phyloP scores from a whole-genome alignment of 2,888 invertebrate genomes.

The Orchesellides sinensis region DNA sequence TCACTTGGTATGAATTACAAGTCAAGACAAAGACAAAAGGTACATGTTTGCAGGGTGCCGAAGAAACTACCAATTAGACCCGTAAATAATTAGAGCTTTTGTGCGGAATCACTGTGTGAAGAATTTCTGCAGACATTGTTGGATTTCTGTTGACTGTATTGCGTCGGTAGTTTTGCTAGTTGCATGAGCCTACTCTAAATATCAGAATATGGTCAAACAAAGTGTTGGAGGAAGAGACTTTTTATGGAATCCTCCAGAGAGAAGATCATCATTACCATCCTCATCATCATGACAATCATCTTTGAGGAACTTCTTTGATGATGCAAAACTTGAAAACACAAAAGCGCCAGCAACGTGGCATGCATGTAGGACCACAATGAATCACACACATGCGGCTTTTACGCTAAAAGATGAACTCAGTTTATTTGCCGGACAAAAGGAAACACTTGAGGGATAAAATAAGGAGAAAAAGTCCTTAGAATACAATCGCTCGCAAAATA shows the following conservation, averaged over 20 bases:
- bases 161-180: too few relatives aligned
- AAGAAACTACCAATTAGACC: slow-evolving; percentile 58
- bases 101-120: slow-evolving; percentile 7
- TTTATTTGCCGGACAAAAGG: slow-evolving; percentile 51
- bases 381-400: too few relatives aligned
- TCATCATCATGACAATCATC: slow-evolving; percentile 34
- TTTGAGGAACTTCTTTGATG: slow-evolving; percentile 2
- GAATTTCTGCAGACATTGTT: slow-evolving; percentile 30
- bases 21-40: slow-evolving; percentile 27
- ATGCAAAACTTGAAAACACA: slow-evolving; percentile 12
- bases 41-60: slow-evolving; percentile 16
- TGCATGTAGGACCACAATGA: too few relatives aligned
- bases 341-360: not conserved
- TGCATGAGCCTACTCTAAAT: too few relatives aligned
- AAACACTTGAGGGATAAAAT: slow-evolving; percentile 39
- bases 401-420: not conserved
- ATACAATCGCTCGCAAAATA: slow-evolving; percentile 15
- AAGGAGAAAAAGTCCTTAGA: not conserved
- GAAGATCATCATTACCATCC: slow-evolving; percentile 16
- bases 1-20: slow-evolving; percentile 10
- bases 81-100: slow-evolving; percentile 57
- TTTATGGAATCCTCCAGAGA: slow-evolving; percentile 27
- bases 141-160: not conserved
- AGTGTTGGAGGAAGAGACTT: not conserved
- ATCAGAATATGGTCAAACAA: too few relatives aligned